These are phyloP conservation scores for Heliangelus exortis DNA, from an alignment of 2,797 vertebrate species.

Conservation along the genomic window DNA sequence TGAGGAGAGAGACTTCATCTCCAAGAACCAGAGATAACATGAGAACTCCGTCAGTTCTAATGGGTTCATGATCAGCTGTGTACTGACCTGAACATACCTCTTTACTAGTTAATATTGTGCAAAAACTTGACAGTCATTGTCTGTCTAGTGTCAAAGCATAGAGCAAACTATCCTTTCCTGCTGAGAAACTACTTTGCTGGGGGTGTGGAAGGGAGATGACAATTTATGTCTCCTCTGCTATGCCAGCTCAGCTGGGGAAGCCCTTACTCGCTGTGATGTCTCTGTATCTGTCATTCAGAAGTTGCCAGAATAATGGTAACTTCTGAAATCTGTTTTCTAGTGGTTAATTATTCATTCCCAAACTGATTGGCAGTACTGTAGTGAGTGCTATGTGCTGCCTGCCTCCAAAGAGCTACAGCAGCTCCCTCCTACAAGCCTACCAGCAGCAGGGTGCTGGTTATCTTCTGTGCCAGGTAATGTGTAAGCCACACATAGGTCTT, in stretches of 20 bases:
- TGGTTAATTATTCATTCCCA: background rate
- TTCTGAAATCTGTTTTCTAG: background rate
- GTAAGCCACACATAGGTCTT: background rate
- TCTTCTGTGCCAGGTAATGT: background rate
- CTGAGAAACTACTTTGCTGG: background rate
- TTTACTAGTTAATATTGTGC: background rate
- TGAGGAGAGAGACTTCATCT: background rate
- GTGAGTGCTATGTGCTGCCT: background rate
- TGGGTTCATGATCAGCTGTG: background rate
- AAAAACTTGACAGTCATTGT: background rate
- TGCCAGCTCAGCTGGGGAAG: background rate
- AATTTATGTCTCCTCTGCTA: background rate
- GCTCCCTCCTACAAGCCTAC: background rate
- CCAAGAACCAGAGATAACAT: background rate
- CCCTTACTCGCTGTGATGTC: background rate
- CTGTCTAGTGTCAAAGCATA: background rate
- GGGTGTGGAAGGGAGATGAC: background rate
- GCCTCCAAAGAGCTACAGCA: background rate
- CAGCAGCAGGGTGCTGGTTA: background rate
- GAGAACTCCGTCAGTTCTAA: background rate
- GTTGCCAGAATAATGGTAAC: background rate
- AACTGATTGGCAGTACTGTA: background rate
- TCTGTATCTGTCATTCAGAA: background rate
- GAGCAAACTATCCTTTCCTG: background rate
- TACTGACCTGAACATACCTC: background rate